Evolutionary conservation across 92 coral and sea anemone genomes (phyloP).

Genomic region (Paragorgia papillata): DNA sequence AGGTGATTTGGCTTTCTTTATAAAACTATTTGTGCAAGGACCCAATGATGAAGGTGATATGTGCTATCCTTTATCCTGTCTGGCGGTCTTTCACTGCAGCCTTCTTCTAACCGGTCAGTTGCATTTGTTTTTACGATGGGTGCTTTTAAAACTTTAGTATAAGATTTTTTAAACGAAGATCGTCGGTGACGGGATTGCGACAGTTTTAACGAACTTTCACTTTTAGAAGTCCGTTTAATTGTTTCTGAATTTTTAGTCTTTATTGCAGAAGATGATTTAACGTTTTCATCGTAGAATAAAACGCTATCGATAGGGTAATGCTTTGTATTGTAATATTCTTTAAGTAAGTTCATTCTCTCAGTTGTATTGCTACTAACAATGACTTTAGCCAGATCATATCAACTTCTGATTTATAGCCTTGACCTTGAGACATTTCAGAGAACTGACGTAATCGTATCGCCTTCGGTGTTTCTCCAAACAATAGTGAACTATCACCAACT

Average conservation of each 20-base stretch:
- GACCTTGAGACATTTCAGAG: conserved; percentile 57
- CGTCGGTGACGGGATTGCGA: neutral
- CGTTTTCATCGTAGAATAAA: neutral
- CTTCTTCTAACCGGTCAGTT: conserved; percentile 1
- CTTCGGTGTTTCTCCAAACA: conserved; percentile 75
- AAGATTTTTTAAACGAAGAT: conserved; percentile 12
- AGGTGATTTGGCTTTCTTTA: neutral
- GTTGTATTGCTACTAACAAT: conserved; percentile 38
- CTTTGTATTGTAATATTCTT: conserved; percentile 58
- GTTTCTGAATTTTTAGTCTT: neutral
- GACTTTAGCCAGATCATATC: conserved; percentile 58
- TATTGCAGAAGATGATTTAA: conserved; percentile 11
- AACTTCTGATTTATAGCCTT: conserved; percentile 68
- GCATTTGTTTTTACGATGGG: conserved; percentile 11
- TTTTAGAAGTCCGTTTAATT: neutral
- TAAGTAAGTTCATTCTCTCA: conserved; percentile 59
- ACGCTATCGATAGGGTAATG: conserved; percentile 19
- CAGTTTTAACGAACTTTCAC: neutral
- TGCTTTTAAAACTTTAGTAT: neutral
- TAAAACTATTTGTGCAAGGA: neutral
- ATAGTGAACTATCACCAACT: conserved; percentile 58
- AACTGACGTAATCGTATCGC: conserved; percentile 77
- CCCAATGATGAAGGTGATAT: neutral
- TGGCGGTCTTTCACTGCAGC: neutral
- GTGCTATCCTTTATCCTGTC: neutral